Evolutionary conservation across 1,140 invertebrate genomes (phyloP).

Genomic region (Chionoecetes opilio): DNA sequence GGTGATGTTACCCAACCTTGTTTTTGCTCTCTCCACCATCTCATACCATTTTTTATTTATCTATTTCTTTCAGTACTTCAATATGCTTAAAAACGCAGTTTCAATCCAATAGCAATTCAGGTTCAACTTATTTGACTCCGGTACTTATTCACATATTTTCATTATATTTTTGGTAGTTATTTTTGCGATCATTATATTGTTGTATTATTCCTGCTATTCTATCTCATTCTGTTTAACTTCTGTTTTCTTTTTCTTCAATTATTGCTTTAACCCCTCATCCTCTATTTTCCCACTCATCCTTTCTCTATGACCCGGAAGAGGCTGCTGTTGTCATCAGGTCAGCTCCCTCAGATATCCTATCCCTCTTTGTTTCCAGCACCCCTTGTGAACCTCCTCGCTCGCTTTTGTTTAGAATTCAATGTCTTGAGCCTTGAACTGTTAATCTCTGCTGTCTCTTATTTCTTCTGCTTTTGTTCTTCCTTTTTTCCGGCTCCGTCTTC

Average conservation of each 20-base stretch:
- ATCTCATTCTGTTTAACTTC: constrained; percentile 3
- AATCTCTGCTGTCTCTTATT: constrained; percentile 41
- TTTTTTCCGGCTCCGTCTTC: constrained; percentile 34
- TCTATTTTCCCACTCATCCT: constrained; percentile 55
- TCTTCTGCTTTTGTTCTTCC: neutral
- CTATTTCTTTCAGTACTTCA: neutral
- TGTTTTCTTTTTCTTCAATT: constrained; percentile 4
- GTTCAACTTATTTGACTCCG: neutral
- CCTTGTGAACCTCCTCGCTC: constrained; percentile 46
- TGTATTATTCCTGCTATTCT: neutral
- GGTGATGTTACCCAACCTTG: neutral
- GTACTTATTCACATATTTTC: neutral
- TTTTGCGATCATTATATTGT: neutral
- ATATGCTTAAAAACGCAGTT: neutral
- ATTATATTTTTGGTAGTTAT: neutral
- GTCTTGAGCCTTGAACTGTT: constrained; percentile 69
- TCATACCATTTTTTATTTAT: neutral
- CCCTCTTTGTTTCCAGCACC: constrained; percentile 61
- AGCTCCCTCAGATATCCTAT: constrained; percentile 68
- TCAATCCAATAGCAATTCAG: neutral
- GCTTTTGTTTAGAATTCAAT: constrained; percentile 64
- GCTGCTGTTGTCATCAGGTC: constrained; percentile 62
- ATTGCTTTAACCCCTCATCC: constrained; percentile 41
- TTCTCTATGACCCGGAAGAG: constrained; percentile 40
- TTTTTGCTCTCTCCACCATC: neutral